phyloP scores from a whole-genome alignment of 1,140 invertebrate genomes.

The Temnothorax curvispinosus region DNA sequence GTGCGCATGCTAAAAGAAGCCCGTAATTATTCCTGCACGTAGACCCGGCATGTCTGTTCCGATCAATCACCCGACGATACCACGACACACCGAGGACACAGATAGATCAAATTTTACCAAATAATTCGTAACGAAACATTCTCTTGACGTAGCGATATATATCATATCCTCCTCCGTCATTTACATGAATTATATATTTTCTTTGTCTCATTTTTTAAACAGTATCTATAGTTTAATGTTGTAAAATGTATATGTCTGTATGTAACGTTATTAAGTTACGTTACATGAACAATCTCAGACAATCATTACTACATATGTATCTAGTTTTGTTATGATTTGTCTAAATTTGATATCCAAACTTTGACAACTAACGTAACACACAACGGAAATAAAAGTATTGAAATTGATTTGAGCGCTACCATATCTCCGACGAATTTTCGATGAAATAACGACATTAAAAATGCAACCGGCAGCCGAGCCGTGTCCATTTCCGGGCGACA shows the following conservation, averaged over 20 bases:
- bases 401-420: conserved; percentile 21
- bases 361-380: neutral
- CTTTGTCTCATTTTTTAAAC: neutral
- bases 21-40: conserved; percentile 24
- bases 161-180: neutral
- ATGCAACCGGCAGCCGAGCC: conserved; percentile 47
- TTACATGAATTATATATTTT: neutral
- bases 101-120: neutral
- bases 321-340: neutral
- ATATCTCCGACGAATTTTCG: conserved; percentile 42
- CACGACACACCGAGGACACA: neutral
- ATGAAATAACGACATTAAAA: conserved; percentile 51
- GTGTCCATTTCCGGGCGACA: conserved; percentile 61
- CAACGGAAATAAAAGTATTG: conserved; percentile 25
- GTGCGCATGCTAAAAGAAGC: conserved; percentile 31
- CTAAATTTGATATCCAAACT: conserved; percentile 1
- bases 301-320: neutral
- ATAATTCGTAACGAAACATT: neutral
- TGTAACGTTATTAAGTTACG: neutral
- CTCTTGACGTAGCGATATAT: neutral
- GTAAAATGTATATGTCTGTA: neutral
- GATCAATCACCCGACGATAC: conserved; percentile 3
- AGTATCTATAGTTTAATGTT: neutral
- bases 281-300: neutral
- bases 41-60: neutral